A percentile compares a stretch with the other conserved stretches of the same genome.
Conservation (phyloP, 2,797 vertebrate genomes). For the Anguilla marmorata region DNA sequence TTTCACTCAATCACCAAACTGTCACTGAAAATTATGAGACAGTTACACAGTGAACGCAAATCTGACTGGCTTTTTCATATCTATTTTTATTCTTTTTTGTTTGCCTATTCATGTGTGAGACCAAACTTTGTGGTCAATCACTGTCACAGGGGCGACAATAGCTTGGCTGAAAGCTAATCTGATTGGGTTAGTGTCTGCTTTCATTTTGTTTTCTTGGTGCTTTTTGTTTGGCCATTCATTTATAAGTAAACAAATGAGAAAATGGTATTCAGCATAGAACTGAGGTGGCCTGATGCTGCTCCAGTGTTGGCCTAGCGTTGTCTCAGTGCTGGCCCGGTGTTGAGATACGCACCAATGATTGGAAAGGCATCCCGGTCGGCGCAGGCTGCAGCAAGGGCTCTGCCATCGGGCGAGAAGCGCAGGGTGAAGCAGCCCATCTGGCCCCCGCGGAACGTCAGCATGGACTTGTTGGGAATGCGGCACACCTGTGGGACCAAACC, state of each 20-base stretch:
- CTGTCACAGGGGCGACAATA: background rate
- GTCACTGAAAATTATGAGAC: background rate
- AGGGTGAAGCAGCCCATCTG: slow-evolving; percentile 89
- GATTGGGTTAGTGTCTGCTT: background rate
- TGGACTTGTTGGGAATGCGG: slow-evolving; percentile 88
- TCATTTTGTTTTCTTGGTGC: too few relatives aligned
- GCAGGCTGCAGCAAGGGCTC: slow-evolving; percentile 86
- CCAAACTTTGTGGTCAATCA: background rate
- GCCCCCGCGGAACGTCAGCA: slow-evolving; percentile 84
- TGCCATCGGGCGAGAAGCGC: slow-evolving; percentile 86
- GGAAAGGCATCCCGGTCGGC: slow-evolving; percentile 89
- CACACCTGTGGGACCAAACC: slow-evolving; percentile 74
- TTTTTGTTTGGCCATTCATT: too few relatives aligned
- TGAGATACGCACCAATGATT: slow-evolving; percentile 77
- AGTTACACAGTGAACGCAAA: background rate
- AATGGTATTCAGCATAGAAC: background rate
- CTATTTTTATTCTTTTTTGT: background rate
- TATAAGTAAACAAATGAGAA: background rate
- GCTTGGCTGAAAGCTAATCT: background rate
- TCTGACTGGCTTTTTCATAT: background rate
- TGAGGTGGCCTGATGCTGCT: background rate
- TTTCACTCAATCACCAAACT: background rate
- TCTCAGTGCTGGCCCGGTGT: background rate
- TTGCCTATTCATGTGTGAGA: background rate
- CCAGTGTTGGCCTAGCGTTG: background rate